A percentile compares a stretch with the other conserved stretches of the same genome.
These are phyloP conservation scores for Drosophila monieri DNA, from an alignment of 2,888 invertebrate species.

Conservation along the genomic window DNA sequence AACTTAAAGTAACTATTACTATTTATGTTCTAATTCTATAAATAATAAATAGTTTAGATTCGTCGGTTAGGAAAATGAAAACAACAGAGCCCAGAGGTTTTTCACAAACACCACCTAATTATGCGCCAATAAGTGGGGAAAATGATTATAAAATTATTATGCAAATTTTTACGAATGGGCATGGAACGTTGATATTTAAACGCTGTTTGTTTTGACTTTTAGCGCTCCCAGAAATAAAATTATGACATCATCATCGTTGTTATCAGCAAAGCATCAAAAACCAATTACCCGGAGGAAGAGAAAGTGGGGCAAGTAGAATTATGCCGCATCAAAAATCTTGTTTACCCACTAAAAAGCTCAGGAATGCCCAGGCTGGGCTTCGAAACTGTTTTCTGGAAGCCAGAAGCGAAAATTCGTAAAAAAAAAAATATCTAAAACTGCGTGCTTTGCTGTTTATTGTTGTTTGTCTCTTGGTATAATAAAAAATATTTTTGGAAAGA, in stretches of 20 bases:
- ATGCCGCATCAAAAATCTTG: slow-evolving; percentile 51
- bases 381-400: slow-evolving; percentile 42
- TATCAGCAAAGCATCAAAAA: slow-evolving; percentile 60
- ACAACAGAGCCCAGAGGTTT: neutral
- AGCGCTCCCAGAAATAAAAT: slow-evolving; percentile 30
- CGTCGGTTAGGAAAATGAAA: neutral
- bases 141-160: slow-evolving; percentile 64
- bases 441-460: slow-evolving; percentile 49
- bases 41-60: neutral
- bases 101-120: slow-evolving; percentile 47
- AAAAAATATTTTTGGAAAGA: slow-evolving; percentile 51
- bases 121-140: slow-evolving; percentile 64
- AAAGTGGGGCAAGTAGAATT: slow-evolving; percentile 21
- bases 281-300: slow-evolving; percentile 57
- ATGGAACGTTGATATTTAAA: slow-evolving; percentile 45
- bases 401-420: slow-evolving; percentile 36
- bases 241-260: slow-evolving; percentile 65
- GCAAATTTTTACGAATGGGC: slow-evolving; percentile 55
- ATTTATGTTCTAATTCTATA: neutral
- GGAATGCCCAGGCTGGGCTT: slow-evolving; percentile 3
- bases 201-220: slow-evolving; percentile 68
- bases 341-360: slow-evolving; percentile 50
- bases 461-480: slow-evolving; percentile 44
- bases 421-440: slow-evolving; percentile 39
- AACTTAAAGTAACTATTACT: neutral